A percentile compares a stretch with the other conserved stretches of the same genome.
Evolutionary conservation across 2,888 invertebrate species (phyloP).

Genomic region (Meloe dianella): DNA sequence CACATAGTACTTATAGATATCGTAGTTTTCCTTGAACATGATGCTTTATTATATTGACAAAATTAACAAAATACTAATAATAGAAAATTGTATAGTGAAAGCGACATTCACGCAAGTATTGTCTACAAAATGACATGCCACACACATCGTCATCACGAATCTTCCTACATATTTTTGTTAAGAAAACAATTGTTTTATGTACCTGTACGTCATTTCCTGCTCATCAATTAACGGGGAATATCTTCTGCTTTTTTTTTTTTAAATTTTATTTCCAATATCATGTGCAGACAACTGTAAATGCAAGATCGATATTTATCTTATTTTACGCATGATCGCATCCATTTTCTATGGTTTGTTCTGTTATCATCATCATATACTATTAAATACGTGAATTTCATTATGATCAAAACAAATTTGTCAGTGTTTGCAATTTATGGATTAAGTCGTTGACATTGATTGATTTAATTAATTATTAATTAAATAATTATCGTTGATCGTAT

Average conservation of each 20-base stretch:
- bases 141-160: no score
- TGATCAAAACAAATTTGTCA: neutral
- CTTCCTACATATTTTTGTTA: no score
- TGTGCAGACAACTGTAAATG: neutral
- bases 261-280: no score
- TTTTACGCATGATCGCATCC: slow-evolving; percentile 13
- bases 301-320: slow-evolving; percentile 17
- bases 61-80: neutral
- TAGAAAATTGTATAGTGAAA: neutral
- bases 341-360: slow-evolving; percentile 8
- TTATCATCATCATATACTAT: neutral
- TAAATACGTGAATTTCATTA: slow-evolving; percentile 14
- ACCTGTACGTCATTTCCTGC: no score
- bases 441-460: neutral
- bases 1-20: no score
- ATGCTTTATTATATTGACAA: neutral
- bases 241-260: no score
- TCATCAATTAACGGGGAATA: no score
- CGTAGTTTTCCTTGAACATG: no score
- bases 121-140: no score
- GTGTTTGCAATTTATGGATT: neutral
- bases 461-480: neutral
- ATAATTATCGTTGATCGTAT: no score
- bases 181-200: no score
- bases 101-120: neutral